A percentile compares a stretch with the other conserved stretches of the same genome.
Evolutionary conservation across 2,888 invertebrate species (phyloP).

Genomic region (Ornithoptera alexandrae): DNA sequence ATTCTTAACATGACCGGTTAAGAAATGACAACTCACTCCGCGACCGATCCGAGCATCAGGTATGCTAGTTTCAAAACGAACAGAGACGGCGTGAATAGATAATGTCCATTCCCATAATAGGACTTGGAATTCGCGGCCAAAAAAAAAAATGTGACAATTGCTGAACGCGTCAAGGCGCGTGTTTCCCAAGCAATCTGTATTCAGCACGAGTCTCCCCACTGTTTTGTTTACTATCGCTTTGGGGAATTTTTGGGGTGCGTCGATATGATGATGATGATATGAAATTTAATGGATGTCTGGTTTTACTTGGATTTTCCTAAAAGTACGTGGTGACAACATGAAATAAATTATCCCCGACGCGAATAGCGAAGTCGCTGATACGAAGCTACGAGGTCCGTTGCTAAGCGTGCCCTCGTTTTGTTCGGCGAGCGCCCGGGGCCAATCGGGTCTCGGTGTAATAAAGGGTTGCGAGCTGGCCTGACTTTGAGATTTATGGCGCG

Average conservation of each 20-base stretch:
- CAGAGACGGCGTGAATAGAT: conserved; percentile 15
- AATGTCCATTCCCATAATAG: conserved; percentile 37
- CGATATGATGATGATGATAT: no score
- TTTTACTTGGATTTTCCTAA: no score
- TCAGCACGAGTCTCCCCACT: conserved; percentile 44
- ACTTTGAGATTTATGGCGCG: conserved; percentile 67
- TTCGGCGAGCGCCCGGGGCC: conserved; percentile 68
- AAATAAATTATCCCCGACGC: conserved; percentile 32
- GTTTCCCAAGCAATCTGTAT: conserved; percentile 68
- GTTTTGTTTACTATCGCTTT: conserved; percentile 50
- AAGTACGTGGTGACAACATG: no score
- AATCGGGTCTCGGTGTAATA: conserved; percentile 77
- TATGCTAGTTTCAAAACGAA: conserved; percentile 14
- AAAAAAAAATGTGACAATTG: conserved; percentile 48
- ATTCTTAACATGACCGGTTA: conserved; percentile 34
- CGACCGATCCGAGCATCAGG: conserved; percentile 16
- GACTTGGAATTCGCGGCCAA: conserved; percentile 45
- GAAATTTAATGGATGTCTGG: no score
- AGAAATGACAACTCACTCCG: conserved; percentile 41
- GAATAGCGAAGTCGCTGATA: conserved; percentile 55
- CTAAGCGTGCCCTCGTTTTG: conserved; percentile 67
- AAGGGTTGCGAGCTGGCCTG: conserved; percentile 69
- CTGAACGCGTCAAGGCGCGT: conserved; percentile 45
- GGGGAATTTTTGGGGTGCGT: conserved; percentile 26
- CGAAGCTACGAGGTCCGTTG: conserved; percentile 48